Evolutionary conservation across 2,888 invertebrate species (phyloP).

Genomic region (Mantis religiosa): DNA sequence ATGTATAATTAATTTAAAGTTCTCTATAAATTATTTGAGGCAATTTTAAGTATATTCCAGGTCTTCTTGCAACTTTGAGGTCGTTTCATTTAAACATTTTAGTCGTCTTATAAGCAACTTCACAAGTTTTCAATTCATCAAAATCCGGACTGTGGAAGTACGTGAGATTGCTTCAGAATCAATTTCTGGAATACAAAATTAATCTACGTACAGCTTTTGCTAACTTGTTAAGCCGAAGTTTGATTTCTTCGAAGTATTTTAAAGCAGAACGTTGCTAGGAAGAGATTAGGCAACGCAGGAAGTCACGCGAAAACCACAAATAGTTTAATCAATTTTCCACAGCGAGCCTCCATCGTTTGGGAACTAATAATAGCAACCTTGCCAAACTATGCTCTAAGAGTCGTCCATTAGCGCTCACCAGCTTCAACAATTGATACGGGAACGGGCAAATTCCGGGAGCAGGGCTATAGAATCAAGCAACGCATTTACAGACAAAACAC

Average conservation of each 20-base stretch:
- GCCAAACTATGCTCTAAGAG: not conserved
- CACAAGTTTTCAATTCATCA: too few relatives aligned
- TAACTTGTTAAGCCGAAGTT: not conserved
- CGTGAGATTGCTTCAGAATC: too few relatives aligned
- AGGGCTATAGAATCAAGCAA: not conserved
- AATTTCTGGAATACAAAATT: too few relatives aligned
- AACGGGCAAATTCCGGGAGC: not conserved
- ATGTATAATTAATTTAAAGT: too few relatives aligned
- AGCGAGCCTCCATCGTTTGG: not conserved
- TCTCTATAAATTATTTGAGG: too few relatives aligned
- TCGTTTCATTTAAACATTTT: too few relatives aligned
- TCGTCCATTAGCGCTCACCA: not conserved
- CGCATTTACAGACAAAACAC: not conserved
- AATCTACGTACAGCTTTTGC: too few relatives aligned
- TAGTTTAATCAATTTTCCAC: not conserved
- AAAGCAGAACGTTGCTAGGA: not conserved
- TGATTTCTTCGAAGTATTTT: not conserved
- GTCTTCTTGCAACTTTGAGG: too few relatives aligned
- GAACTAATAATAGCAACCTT: not conserved
- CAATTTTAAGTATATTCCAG: too few relatives aligned
- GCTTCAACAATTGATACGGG: not conserved
- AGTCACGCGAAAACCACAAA: not conserved
- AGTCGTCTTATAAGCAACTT: too few relatives aligned
- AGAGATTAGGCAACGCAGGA: not conserved
- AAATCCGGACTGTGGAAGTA: too few relatives aligned